Conservation (phyloP, 1,140 invertebrate genomes). For the Antheraea mylitta region DNA sequence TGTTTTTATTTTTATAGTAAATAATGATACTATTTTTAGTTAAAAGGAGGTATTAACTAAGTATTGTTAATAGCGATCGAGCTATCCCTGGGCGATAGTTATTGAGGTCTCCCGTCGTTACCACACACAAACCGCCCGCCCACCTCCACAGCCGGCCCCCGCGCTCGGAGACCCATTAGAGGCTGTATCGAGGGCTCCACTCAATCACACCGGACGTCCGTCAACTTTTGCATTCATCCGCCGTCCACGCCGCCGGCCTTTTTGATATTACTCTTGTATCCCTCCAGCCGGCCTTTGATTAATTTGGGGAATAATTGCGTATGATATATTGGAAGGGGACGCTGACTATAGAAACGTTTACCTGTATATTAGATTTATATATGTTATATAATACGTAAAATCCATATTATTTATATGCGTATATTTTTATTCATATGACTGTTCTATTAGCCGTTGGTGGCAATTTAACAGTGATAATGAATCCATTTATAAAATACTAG, state of each 20-base stretch:
- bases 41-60: slow-evolving; percentile 9
- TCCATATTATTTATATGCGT: too few species aligned
- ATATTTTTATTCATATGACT: too few species aligned
- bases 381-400: neutral
- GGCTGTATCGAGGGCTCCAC: slow-evolving; percentile 60
- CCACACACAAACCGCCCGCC: slow-evolving; percentile 21
- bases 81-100: slow-evolving; percentile 35
- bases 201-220: slow-evolving; percentile 66
- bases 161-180: slow-evolving; percentile 55
- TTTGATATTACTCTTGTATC: slow-evolving; percentile 48
- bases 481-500: too few species aligned
- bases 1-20: too few species aligned
- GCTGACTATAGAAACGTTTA: neutral
- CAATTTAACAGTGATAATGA: too few species aligned
- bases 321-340: neutral
- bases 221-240: slow-evolving; percentile 55
- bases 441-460: too few species aligned
- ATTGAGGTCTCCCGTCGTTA: slow-evolving; percentile 34
- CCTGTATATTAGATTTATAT: neutral
- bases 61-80: slow-evolving; percentile 37
- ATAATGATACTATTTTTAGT: too few species aligned
- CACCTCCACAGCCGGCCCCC: slow-evolving; percentile 8
- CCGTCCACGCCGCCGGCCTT: slow-evolving; percentile 42
- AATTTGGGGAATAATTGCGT: slow-evolving; percentile 27
- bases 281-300: slow-evolving; percentile 23